Base-by-base conservation (phyloP, 2,888 invertebrate species). In the Germaria angustata region DNA sequence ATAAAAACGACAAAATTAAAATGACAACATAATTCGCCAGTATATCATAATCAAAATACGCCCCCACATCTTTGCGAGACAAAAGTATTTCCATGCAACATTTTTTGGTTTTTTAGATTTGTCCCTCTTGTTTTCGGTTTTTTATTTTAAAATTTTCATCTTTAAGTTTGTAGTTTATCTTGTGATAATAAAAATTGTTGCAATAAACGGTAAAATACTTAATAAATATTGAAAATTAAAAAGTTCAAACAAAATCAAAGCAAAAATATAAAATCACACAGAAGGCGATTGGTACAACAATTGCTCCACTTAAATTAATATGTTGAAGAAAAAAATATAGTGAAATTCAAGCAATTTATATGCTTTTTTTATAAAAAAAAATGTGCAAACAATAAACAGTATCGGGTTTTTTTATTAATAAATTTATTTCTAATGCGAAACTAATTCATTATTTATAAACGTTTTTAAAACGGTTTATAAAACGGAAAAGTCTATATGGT, bases 21-120 rank as follows among this genome's bases (percentile, higher is more conserved):
- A 84, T 87, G 87, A 87, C 87, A 87, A 87, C 87, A 87, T 87
- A 87, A 87, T 87, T 87, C 87, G 86, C 87, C 87, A 86, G 86
- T 87, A 85, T 86, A 87, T 87, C 87, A 87, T 87, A 86, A 86
- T 86, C 86, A 86, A 84, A 85, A 84, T 79, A 85, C 86, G 85
- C 86, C 86, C 84, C 85, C 86, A 66, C 65, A n/a, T n/a, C n/a
- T 8, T 66, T 81, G 78, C 73, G 59, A 75, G 57, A 57, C 79
- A 73, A 82, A 79, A 82, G 75, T 76, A 82, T 79, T 82, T 82
- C 53, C 79, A 82, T 76, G 34, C 69, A 69, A 51, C 39, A 59
- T 55, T 73, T 66, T 65, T 61, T 53, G 28, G 17, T 20, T 66
- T 72, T 49, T 51, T 51, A 36, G 34, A 24, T 51, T 36, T 65